These are phyloP conservation scores for Acrobasis suavella DNA, from an alignment of 2,888 invertebrate species.

Conservation along the genomic window DNA sequence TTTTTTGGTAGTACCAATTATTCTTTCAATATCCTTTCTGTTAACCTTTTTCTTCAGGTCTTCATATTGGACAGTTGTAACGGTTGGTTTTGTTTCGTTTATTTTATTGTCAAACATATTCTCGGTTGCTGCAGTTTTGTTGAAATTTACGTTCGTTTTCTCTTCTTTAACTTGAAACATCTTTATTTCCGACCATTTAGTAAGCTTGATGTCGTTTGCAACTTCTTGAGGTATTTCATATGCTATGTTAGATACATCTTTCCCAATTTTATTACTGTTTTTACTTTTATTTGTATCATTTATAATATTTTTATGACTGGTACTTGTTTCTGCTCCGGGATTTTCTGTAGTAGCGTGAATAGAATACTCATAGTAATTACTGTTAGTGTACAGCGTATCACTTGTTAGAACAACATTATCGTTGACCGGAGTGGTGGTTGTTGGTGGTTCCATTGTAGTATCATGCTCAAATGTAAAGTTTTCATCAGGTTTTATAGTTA, in stretches of 20 bases:
- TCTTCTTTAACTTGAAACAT: slow-evolving; percentile 30
- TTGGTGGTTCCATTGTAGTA: neutral
- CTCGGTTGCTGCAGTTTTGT: neutral
- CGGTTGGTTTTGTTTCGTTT: slow-evolving; percentile 3
- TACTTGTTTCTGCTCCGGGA: neutral
- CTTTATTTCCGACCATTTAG: slow-evolving; percentile 38
- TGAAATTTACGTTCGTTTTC: slow-evolving; percentile 1
- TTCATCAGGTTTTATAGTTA: neutral
- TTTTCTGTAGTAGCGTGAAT: neutral
- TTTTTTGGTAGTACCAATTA: slow-evolving; percentile 34
- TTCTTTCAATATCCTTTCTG: slow-evolving; percentile 32
- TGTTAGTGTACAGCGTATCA: neutral
- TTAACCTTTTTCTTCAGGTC: slow-evolving; percentile 17
- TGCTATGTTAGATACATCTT: neutral
- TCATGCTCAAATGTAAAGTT: neutral
- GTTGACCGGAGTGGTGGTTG: neutral
- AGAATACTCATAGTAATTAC: slow-evolving; percentile 4
- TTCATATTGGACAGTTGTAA: neutral
- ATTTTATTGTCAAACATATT: slow-evolving; percentile 10
- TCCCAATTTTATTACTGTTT: neutral
- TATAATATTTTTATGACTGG: neutral
- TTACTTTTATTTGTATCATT: neutral
- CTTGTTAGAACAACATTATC: neutral
- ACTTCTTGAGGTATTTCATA: slow-evolving; percentile 13
- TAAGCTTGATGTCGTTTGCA: slow-evolving; percentile 37